Conservation (phyloP, 2,888 invertebrate species). For the Drosophila lutescens region DNA sequence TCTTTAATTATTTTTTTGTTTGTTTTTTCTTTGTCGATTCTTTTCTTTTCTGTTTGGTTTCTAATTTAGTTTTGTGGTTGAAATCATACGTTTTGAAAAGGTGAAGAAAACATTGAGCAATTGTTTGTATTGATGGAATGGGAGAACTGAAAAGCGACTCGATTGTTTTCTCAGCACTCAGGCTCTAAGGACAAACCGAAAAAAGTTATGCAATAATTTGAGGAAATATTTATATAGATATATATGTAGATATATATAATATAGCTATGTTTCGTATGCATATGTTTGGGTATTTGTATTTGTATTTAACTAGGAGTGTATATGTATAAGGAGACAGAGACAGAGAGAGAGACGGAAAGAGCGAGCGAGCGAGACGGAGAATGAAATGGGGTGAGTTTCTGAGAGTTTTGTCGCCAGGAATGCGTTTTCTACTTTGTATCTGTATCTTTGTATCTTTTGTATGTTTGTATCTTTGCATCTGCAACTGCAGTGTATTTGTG, state of each 20-base stretch:
- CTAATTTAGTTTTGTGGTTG: slow-evolving; percentile 42
- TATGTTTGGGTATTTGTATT: slow-evolving; percentile 9
- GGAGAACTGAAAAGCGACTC: slow-evolving; percentile 37
- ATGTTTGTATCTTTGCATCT: not conserved
- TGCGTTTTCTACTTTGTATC: slow-evolving; percentile 16
- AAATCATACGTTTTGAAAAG: slow-evolving; percentile 42
- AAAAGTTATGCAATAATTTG: slow-evolving; percentile 38
- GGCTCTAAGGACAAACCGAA: slow-evolving; percentile 39
- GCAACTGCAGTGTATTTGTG: slow-evolving; percentile 8
- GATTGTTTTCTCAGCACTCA: slow-evolving; percentile 41
- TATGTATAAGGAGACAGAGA: slow-evolving; percentile 13
- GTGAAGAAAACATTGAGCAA: slow-evolving; percentile 44
- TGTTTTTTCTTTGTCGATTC: slow-evolving; percentile 8
- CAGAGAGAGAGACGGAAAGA: slow-evolving; percentile 11
- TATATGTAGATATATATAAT: slow-evolving; percentile 22
- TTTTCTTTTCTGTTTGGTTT: slow-evolving; percentile 34
- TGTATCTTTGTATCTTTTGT: slow-evolving; percentile 9
- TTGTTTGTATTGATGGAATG: slow-evolving; percentile 34
- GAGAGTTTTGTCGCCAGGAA: slow-evolving; percentile 20
- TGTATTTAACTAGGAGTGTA: slow-evolving; percentile 22
- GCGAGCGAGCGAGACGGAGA: slow-evolving; percentile 14
- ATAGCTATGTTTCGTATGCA: slow-evolving; percentile 30
- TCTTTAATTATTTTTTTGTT: slow-evolving; percentile 9
- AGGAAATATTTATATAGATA: slow-evolving; percentile 42
- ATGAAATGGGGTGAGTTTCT: slow-evolving; percentile 32